Evolutionary conservation across 2,888 invertebrate species (phyloP).

Genomic region (Ecliptopera silaceata): DNA sequence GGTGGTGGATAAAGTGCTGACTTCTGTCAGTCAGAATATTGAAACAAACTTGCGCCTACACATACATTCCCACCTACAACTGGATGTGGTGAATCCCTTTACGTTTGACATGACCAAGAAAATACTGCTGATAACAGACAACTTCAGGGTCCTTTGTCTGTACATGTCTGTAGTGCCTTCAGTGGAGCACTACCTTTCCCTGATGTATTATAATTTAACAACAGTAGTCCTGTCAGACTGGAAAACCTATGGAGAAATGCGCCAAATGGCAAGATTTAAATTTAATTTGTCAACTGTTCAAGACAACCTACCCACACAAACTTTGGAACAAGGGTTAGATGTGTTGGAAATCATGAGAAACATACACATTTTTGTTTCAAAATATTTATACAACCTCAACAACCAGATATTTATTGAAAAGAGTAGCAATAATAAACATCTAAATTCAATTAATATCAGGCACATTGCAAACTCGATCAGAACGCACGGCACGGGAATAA

Average conservation of each 20-base stretch:
- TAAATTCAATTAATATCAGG: slow-evolving; percentile 97
- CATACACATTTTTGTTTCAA: slow-evolving; percentile 96
- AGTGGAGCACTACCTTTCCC: slow-evolving; percentile 95
- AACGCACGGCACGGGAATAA: slow-evolving; percentile 98
- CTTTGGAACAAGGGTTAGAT: slow-evolving; percentile 97
- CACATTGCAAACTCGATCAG: slow-evolving; percentile 98
- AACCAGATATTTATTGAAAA: slow-evolving; percentile 98
- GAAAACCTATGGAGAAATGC: slow-evolving; percentile 98
- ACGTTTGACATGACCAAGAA: slow-evolving; percentile 86
- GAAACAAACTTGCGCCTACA: slow-evolving; percentile 97
- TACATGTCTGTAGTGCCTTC: slow-evolving; percentile 86
- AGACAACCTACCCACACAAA: slow-evolving; percentile 97
- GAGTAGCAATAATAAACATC: slow-evolving; percentile 94
- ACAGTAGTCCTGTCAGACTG: slow-evolving; percentile 98
- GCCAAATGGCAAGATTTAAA: slow-evolving; percentile 93
- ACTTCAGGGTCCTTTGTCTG: slow-evolving; percentile 79
- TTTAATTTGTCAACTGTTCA: slow-evolving; percentile 92
- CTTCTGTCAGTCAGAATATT: slow-evolving; percentile 91
- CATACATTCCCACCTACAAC: slow-evolving; percentile 94
- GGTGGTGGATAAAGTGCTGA: slow-evolving; percentile 83
- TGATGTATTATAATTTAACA: slow-evolving; percentile 98
- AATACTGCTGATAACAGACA: slow-evolving; percentile 82
- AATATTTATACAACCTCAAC: slow-evolving; percentile 97
- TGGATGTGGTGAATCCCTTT: slow-evolving; percentile 89
- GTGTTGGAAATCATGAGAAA: slow-evolving; percentile 98